Base-by-base conservation (phyloP, 2,888 invertebrate species). In the Meteorus cinctellus region DNA sequence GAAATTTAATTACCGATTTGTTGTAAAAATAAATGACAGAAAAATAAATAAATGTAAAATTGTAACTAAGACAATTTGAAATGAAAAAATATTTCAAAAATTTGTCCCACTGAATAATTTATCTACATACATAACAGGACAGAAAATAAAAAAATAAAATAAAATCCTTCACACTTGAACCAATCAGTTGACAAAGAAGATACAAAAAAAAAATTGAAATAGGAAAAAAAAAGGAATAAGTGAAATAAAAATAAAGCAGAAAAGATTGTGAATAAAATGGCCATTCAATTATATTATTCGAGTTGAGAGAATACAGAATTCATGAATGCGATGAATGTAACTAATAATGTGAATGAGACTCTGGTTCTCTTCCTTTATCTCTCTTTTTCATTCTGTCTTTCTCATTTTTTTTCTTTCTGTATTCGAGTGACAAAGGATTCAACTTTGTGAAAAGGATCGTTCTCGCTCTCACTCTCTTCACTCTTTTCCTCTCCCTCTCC, bases 281-380 rank as follows among this genome's bases (percentile, higher is more conserved):
- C 31, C 36, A 36, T 72, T 72, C 59, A 70, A 70, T 70, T 48
- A 29, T 29, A 48, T 68, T 68, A 16, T 48, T 36, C 19, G 6
- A 41, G 48, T 34, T 16, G 34, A 41, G 66, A 66, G 24, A 34
- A 41, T 66, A 27, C 66, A 27, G 12, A 62, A 62, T 72, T 72
- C 45, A 62, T 72, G 62, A 72, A 72, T 72, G 31, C 59, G n/a
- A 59, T 31, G 55, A 31, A 27, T 24, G 27, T 45, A 62, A 72
- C 63, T 72, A 62, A 72, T 62, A 72, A 72, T 72, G 34, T 70
- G 70, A 36, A 27, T 72, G 72, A 72, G 41, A 72, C 19, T 48
- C n/a, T 63, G 14, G 45, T 29, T 27, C 29, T 29, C 63, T 63
- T 31, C 0, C 31, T 34, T 55, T 24, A 19, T 24, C 19, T 19